Conservation (phyloP, 1,140 invertebrate genomes). For the Orius insidiosus region DNA sequence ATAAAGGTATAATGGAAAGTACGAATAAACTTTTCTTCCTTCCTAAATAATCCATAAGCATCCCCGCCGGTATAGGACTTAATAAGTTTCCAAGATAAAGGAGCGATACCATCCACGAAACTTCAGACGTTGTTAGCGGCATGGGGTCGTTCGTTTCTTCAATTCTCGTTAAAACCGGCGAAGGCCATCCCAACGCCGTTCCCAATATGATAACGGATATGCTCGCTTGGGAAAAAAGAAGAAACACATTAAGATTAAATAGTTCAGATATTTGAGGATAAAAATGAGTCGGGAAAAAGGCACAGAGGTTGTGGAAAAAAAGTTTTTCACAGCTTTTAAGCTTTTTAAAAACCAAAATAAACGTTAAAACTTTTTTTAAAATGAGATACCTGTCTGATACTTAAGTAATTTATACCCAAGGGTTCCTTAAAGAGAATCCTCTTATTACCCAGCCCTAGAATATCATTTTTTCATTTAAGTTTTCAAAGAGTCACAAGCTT, state of each 20-base stretch:
- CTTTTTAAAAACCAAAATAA: no score
- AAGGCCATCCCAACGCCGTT: constrained; percentile 55
- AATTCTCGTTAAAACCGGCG: constrained; percentile 34
- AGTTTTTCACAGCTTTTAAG: no score
- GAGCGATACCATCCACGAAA: constrained; percentile 18
- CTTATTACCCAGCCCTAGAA: no score
- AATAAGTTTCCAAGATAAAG: constrained; percentile 18
- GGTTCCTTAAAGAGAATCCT: no score
- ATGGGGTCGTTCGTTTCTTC: constrained; percentile 10
- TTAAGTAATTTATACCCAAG: no score
- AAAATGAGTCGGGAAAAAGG: no score
- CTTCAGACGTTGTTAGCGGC: constrained; percentile 9
- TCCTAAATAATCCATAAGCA: constrained; percentile 54
- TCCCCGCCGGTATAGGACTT: constrained; percentile 22
- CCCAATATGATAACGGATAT: constrained; percentile 30
- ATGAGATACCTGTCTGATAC: no score
- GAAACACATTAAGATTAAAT: neutral
- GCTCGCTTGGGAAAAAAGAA: constrained; percentile 18
- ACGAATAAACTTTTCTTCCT: constrained; percentile 48
- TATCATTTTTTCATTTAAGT: no score
- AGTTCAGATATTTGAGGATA: no score
- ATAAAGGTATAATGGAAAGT: constrained; percentile 34
- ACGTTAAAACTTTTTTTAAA: no score
- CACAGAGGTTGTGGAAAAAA: no score
- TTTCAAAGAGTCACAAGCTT: no score